Evolutionary conservation across 2,113 vertebrate species (phyloP), one percentile per base, ranked within the genome.

Genomic region (Rostratula benghalensis): DNA sequence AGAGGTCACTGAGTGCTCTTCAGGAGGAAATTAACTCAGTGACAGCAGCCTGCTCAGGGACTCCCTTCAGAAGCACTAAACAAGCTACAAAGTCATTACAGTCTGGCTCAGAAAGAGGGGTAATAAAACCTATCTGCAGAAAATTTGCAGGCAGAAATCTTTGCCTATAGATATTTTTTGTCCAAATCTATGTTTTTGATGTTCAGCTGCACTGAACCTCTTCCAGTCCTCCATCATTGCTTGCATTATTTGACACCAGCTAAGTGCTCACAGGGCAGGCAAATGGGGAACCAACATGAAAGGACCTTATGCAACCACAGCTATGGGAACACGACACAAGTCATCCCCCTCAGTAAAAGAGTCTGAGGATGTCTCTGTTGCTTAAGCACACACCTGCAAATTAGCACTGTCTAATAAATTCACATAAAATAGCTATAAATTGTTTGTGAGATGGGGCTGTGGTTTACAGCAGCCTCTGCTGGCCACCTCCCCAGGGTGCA

Each of bases 391-490:
- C 19, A 13, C 33, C 77, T 67, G 56, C 33, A 28, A 5, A 13
- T 56, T 39, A 79, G 2, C 30, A 13, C 27, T 91, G 37, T 46
- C 39, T 45, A 48, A 83, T 51, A 70, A 84, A 83, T 27, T 64
- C 31, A 60, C 28, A 20, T 10, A 13, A 45, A 81, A 77, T 6
- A 84, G 11, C 30, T 50, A 11, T 31, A 63, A 94, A 70, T 1
- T 23, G 4, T 45, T 77, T 1, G 1, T 70, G 50, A 67, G n/a
- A 51, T 0, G 0, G 10, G 17, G 25, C 5, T 67, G 7, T 25
- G 30, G 10, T 41, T 60, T 51, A 50, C 5, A 2, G 51, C 31
- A 93, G 56, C 37, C 25, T 69, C 41, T 53, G 25, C 23, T 28
- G 0, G 0, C 16, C 2, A 1, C 10, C 10, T 86, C 17, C 37